Percentiles rank a stretch among this genome's conserved stretches.
Evolutionary conservation across 2,888 invertebrate genomes (phyloP).

Genomic region (Polylopha cassiicola): DNA sequence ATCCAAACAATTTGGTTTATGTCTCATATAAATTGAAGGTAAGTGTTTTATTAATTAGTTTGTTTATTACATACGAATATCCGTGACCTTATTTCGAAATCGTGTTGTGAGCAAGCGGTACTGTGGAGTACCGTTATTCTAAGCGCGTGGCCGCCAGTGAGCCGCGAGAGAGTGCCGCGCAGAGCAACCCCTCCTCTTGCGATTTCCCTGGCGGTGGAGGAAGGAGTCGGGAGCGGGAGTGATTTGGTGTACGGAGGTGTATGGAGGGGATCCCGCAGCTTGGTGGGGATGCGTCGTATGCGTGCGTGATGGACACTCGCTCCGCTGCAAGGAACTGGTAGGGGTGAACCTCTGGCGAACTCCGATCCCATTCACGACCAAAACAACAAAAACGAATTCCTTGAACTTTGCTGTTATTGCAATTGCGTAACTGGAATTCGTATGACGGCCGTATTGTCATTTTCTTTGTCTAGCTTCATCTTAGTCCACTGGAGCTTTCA

Average conservation of each 20-base stretch:
- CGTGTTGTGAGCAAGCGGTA: slow-evolving; percentile 49
- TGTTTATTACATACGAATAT: slow-evolving; percentile 40
- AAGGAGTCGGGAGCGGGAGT: slow-evolving; percentile 75
- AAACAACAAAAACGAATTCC: slow-evolving; percentile 36
- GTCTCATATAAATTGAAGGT: slow-evolving; percentile 35
- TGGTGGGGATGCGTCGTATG: slow-evolving; percentile 74
- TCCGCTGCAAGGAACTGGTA: slow-evolving; percentile 65
- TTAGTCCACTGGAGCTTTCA: no score
- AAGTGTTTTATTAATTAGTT: slow-evolving; percentile 34
- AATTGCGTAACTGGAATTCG: slow-evolving; percentile 59
- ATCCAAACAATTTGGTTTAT: slow-evolving; percentile 21
- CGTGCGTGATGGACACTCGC: slow-evolving; percentile 55
- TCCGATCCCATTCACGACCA: slow-evolving; percentile 52
- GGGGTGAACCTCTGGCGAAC: slow-evolving; percentile 70
- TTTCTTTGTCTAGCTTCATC: slow-evolving; percentile 46
- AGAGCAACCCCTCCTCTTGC: slow-evolving; percentile 72
- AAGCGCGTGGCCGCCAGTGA: slow-evolving; percentile 63
- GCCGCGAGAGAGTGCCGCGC: slow-evolving; percentile 55
- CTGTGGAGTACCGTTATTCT: slow-evolving; percentile 66
- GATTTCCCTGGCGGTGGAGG: slow-evolving; percentile 68
- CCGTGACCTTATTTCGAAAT: slow-evolving; percentile 70
- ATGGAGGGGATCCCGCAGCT: slow-evolving; percentile 75
- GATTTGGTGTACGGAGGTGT: slow-evolving; percentile 63
- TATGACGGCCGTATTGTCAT: slow-evolving; percentile 46
- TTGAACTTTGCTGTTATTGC: slow-evolving; percentile 30